These are phyloP conservation scores for Chrysocyon brachyurus DNA, from an alignment of 2,797 vertebrate species.

Conservation along the genomic window DNA sequence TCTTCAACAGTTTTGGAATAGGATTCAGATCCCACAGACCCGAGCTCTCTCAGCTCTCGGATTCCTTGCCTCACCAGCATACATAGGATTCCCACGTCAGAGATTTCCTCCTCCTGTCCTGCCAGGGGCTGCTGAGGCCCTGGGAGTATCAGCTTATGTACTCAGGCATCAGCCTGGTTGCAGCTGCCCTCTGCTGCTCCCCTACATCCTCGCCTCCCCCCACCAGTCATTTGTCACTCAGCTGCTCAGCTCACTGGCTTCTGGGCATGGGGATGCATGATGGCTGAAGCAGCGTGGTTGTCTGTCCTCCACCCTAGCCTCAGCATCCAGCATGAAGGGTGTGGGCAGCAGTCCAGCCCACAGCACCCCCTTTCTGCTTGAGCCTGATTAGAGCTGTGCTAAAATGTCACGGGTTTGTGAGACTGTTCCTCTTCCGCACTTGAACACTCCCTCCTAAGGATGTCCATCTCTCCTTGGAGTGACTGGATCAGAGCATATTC, in stretches of 20 bases:
- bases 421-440: not conserved
- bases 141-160: not conserved
- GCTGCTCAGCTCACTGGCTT: not conserved
- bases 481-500: not conserved
- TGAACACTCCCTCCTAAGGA: not conserved
- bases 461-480: not conserved
- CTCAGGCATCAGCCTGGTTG: not conserved
- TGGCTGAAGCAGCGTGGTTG: not conserved
- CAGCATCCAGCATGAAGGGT: not conserved
- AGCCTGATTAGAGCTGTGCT: not conserved
- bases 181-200: not conserved
- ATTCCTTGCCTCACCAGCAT: not conserved
- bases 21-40: slow-evolving; percentile 36
- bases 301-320: not conserved
- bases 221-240: not conserved
- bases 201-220: not conserved
- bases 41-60: not conserved
- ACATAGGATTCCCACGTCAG: not conserved
- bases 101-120: not conserved
- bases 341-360: no score
- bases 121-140: not conserved
- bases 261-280: not conserved
- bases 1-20: not conserved
- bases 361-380: not conserved
- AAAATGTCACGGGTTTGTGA: not conserved